Evolutionary conservation across 2,888 invertebrate species (phyloP).

Genomic region (Mamestra brassicae): DNA sequence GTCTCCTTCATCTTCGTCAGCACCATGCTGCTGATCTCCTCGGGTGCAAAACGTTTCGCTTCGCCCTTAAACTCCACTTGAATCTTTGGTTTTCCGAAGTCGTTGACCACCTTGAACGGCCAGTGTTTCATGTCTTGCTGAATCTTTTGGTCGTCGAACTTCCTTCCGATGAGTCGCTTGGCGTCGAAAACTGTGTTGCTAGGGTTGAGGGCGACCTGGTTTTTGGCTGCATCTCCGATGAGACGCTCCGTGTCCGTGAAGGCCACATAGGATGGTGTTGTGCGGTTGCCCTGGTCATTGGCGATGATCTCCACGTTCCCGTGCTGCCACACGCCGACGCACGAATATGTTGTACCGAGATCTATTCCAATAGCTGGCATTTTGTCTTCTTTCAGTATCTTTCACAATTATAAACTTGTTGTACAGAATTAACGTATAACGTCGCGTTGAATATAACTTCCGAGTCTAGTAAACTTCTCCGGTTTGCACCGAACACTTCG

Average conservation of each 20-base stretch:
- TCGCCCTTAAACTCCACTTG: conserved; percentile 93
- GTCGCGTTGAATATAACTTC: conserved; percentile 3
- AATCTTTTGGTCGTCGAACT: conserved; percentile 93
- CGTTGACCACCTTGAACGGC: conserved; percentile 94
- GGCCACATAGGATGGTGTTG: conserved; percentile 94
- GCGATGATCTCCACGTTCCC: conserved; percentile 94
- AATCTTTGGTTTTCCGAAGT: conserved; percentile 93
- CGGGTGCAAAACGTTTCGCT: conserved; percentile 92
- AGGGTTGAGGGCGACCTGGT: conserved; percentile 94
- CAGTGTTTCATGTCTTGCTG: conserved; percentile 92
- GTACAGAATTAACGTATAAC: background rate
- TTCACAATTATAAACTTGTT: conserved; percentile 2
- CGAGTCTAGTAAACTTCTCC: background rate
- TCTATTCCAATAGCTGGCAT: conserved; percentile 91
- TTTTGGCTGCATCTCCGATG: conserved; percentile 93
- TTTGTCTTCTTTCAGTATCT: conserved; percentile 75
- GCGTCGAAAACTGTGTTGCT: conserved; percentile 89
- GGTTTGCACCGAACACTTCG: conserved; percentile 7
- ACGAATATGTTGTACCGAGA: conserved; percentile 91
- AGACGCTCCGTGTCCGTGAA: conserved; percentile 93
- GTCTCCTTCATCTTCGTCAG: conserved; percentile 96
- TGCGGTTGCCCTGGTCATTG: conserved; percentile 93
- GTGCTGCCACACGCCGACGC: conserved; percentile 90
- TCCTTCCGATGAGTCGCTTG: conserved; percentile 94
- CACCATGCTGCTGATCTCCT: conserved; percentile 94